A percentile compares a stretch with the other conserved stretches of the same genome.
Evolutionary conservation across 2,113 vertebrate species (phyloP).

Genomic region (Mus pahari): DNA sequence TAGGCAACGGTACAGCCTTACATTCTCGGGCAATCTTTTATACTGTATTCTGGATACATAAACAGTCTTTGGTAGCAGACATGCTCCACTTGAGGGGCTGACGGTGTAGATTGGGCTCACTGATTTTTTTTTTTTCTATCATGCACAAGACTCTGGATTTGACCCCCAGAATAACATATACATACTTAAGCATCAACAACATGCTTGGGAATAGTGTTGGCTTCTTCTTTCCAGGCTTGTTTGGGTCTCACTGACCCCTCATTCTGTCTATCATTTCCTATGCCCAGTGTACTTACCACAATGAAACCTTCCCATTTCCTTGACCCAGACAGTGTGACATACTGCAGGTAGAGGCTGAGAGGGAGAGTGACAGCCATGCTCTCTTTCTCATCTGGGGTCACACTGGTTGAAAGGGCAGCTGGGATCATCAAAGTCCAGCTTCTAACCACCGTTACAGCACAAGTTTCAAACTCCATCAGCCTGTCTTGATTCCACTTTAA

Average conservation of each 20-base stretch:
- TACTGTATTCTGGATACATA: not conserved
- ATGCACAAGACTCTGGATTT: not conserved
- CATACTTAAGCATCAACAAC: too few relatives aligned
- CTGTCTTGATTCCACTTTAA: not conserved
- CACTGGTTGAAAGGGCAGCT: not conserved
- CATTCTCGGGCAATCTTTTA: not conserved
- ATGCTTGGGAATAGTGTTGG: conserved; percentile 76
- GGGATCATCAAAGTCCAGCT: not conserved
- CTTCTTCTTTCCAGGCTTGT: conserved; percentile 87
- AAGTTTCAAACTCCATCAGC: not conserved
- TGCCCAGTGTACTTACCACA: conserved; percentile 88
- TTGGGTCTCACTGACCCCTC: conserved; percentile 85
- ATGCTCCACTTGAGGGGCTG: not conserved
- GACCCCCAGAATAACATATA: not conserved
- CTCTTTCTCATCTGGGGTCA: not conserved
- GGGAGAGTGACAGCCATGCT: too few relatives aligned
- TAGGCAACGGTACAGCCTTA: not conserved
- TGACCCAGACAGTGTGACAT: conserved; percentile 84
- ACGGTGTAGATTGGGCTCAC: not conserved
- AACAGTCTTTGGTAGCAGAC: not conserved
- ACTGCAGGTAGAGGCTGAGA: too few relatives aligned
- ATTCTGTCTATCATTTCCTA: conserved; percentile 71
- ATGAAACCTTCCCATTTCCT: conserved; percentile 88
- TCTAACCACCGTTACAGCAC: not conserved
- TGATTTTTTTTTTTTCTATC: not conserved